Base-by-base conservation (phyloP, 2,797 vertebrate species). In the Sebastes goodei region DNA sequence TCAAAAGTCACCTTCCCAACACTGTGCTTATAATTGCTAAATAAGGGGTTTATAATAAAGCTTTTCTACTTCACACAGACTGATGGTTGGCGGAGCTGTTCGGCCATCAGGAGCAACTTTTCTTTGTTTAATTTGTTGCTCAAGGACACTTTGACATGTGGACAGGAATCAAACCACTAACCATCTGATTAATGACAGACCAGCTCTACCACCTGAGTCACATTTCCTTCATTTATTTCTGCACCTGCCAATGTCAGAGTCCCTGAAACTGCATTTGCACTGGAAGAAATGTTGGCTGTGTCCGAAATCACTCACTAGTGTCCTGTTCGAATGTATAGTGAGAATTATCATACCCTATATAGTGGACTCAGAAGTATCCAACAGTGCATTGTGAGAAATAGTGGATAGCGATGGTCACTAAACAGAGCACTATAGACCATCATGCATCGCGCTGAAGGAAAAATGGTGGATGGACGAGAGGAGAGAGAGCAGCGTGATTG, bases 91-190 rank as follows among this genome's bases (percentile, higher is more conserved):
- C 35, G 27, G 66, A 49, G 55, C 25, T 53, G 53, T 29, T 9
- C 1, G 2, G 2, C 55, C 59, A 53, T 78, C 49, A 52, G 56
- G n/a, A 60, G 63, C 12, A 27, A 4, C 10, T n/a, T 76, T 21
- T 55, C 6, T 8, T 30, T 12, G 4, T 32, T 64, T 56, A 70
- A 67, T 76, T 59, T 65, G 56, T 68, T 62, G 56, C 65, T 74
- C 64, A 38, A 76, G 69, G 66, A 71, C 71, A 63, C 3, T 25
- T 52, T 0, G 4, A 66, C 29, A 56, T 3, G 55, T 52, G n/a
- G 23, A 80, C 35, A 46, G 60, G 68, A 76, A 62, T 73, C 29
- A 4, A 76, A 78, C 63, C 20, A 65, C 71, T 65, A 67, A 70
- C 59, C 42, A 8, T 20, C 3, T 52, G 64, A 76, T 63, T 46